A percentile compares a stretch with the other conserved stretches of the same genome.
phyloP scores from a whole-genome alignment of 2,113 vertebrate genomes.

The Ameiurus melas region DNA sequence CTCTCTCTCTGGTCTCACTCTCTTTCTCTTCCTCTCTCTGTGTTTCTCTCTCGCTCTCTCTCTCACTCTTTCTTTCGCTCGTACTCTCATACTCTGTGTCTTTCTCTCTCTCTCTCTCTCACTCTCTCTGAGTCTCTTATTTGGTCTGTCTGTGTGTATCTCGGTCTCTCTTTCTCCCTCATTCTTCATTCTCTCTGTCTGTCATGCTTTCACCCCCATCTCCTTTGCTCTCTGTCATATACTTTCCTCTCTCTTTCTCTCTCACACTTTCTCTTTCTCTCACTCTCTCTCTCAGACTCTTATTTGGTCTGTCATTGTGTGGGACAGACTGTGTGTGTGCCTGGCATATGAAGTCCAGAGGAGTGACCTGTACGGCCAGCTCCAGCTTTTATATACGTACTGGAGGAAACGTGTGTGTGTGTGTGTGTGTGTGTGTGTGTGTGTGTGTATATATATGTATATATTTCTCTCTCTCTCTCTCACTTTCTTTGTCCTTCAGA shows the following conservation, averaged over 20 bases:
- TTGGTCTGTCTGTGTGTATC: not conserved
- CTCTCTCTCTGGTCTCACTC: too few species aligned
- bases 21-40: not conserved
- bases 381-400: slow-evolving; percentile 55
- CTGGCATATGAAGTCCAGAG: slow-evolving; percentile 48
- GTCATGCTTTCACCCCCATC: too few species aligned
- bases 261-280: slow-evolving; percentile 1
- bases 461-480: not conserved
- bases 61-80: not conserved
- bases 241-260: too few species aligned
- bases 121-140: not conserved
- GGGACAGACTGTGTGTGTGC: not conserved
- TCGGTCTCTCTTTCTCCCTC: not conserved
- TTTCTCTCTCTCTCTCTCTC: not conserved
- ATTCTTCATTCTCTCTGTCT: too few species aligned
- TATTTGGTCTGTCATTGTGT: too few species aligned
- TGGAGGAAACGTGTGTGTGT: too few species aligned
- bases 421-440: too few species aligned
- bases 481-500: not conserved
- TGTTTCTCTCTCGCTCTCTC: not conserved
- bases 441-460: too few species aligned
- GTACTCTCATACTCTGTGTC: too few species aligned
- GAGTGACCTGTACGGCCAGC: slow-evolving; percentile 38
- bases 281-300: not conserved
- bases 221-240: too few species aligned